Evolutionary conservation across 1,140 invertebrate genomes (phyloP), one percentile per base, ranked within the genome.

Genomic region (Heliconius melpomene): DNA sequence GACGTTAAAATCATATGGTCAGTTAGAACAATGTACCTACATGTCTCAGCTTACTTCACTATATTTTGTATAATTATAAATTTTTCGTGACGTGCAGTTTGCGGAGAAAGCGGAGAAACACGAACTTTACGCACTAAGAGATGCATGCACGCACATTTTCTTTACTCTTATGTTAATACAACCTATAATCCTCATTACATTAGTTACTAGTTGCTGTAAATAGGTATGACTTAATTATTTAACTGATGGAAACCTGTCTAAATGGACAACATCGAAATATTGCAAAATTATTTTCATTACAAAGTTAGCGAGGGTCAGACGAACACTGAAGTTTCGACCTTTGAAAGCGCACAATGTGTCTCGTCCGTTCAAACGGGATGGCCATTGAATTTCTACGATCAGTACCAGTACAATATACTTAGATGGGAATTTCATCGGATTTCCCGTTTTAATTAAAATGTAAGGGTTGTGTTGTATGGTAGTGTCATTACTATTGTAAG

Each of bases 281-380:
- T 66, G 60, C 60, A 66, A 26, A 66, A 66, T 66, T 66, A 66
- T 66, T 66, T 66, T 66, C 60, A 66, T 66, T 66, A 66, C 23
- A 16, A 66, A 66, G 60, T 66, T 66, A 66, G 60, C 23, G 60
- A 29, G 60, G 60, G 60, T 66, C 60, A 66, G 60, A 66, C 60
- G 60, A 8, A 66, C 60, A 66, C 23, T 66, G 60, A 66, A 66
- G 60, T 66, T 60, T 66, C n/a, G 23, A 23, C 23, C 60, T 66
- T 66, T 26, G 23, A 26, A 26, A 66, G 60, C 26, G n/a, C 23
- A 66, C 60, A 66, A 66, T 66, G 60, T 11, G 60, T 26, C 23
- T 66, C 60, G 60, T 66, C 29, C 60, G 13, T 23, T 29, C 9
- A 29, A 66, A 66, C 60, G 60, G 60, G 60, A 66, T 66, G 9